A percentile compares a stretch with the other conserved stretches of the same genome.
These are phyloP conservation scores for Calyptommatus sinebrachiatus DNA, from an alignment of 2,113 vertebrate genomes.

Conservation along the genomic window DNA sequence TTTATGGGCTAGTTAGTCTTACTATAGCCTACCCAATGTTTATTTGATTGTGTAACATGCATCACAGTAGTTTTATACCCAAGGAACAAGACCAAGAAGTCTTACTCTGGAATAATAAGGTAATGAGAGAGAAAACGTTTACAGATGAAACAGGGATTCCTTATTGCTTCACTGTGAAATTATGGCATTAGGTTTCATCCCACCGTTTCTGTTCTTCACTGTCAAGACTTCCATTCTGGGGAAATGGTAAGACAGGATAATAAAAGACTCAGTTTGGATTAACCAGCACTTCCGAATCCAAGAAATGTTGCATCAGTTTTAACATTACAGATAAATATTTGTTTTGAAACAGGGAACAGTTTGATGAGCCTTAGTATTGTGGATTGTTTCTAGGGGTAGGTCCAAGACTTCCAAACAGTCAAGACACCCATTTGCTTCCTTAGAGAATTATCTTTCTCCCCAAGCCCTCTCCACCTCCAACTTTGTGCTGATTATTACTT, in stretches of 20 bases:
- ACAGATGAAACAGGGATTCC: background rate
- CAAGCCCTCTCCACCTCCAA: background rate
- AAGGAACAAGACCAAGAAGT: background rate
- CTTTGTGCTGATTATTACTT: background rate
- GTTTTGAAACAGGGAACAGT: constrained; percentile 24
- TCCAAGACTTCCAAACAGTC: background rate
- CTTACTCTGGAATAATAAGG: background rate
- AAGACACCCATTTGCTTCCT: background rate
- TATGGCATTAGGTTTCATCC: background rate
- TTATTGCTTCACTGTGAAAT: background rate
- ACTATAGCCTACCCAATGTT: background rate
- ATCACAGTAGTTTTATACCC: background rate
- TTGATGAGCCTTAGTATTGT: background rate
- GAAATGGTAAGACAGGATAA: constrained; percentile 18
- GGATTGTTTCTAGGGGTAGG: constrained; percentile 25
- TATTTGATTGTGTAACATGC: background rate
- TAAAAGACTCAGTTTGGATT: constrained; percentile 25
- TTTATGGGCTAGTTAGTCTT: too few species aligned
- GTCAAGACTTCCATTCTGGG: background rate
- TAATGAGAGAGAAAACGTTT: background rate
- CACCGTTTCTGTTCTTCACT: background rate
- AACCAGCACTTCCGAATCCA: background rate
- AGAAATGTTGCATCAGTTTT: constrained; percentile 28
- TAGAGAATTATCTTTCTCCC: background rate
- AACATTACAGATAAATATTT: constrained; percentile 28